A percentile compares a stretch with the other conserved stretches of the same genome.
These are phyloP conservation scores for Vireo altiloquus DNA, from an alignment of 2,113 vertebrate species.

Conservation along the genomic window DNA sequence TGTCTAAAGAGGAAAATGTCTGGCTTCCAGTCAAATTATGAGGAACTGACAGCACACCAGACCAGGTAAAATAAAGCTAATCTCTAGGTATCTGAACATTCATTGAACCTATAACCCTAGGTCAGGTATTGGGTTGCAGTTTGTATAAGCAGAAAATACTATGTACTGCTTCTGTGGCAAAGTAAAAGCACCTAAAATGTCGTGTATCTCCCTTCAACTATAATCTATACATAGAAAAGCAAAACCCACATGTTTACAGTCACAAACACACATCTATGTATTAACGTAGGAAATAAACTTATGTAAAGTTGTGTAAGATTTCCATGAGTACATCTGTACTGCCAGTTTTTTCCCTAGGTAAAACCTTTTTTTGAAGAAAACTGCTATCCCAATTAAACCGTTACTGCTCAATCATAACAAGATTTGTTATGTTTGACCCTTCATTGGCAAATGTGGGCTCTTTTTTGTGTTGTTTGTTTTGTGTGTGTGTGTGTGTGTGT, in stretches of 20 bases:
- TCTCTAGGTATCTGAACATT: background rate
- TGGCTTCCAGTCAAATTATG: background rate
- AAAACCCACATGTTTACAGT: background rate
- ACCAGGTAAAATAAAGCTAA: background rate
- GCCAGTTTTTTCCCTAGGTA: background rate
- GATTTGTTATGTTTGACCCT: background rate
- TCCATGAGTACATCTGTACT: background rate
- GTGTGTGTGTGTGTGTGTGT: background rate
- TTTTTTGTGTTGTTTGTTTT: no score
- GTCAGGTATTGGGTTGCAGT: background rate
- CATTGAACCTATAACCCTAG: background rate
- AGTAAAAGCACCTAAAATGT: background rate
- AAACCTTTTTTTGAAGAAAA: background rate
- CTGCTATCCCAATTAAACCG: background rate
- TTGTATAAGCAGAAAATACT: background rate
- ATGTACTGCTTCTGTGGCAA: background rate
- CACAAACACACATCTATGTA: background rate
- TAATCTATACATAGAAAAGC: background rate
- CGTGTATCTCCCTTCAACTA: background rate
- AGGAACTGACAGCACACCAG: background rate
- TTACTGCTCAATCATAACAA: background rate
- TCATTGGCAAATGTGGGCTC: background rate
- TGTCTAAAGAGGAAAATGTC: background rate
- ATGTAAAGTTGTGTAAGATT: background rate
- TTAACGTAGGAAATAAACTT: background rate